Base-by-base conservation (phyloP, 2,797 vertebrate species). In the Hippopotamyrus pictus region DNA sequence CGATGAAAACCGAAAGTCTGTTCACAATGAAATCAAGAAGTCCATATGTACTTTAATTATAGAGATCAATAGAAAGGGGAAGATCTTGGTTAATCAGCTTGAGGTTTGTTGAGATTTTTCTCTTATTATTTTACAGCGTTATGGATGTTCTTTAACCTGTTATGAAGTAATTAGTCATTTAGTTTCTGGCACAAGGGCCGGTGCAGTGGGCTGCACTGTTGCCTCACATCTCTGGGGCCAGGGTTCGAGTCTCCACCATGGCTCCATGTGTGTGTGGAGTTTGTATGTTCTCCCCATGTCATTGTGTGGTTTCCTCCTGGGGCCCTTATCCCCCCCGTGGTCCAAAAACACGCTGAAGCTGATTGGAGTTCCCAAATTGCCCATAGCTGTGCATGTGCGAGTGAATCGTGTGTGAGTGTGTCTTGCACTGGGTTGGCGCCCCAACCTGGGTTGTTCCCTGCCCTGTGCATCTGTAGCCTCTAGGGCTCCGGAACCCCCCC, bases 61-160 rank as follows among this genome's bases (percentile, higher is more conserved):
- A 95, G 98, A 99, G 95, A 99, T 99, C 93, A 99, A 99, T 94
- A 97, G 97, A 93, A 99, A 99, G 91, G 99, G 99, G 53, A 99
- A 99, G 95, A 97, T 98, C 91, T 93, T 99, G 48, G 94, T 99
- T 5, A 98, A 98, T 94, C 98, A 99, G 50, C 96, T 99, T 14
- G 98, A 99, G 97, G 99, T 99, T 93, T 87, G 91, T 85, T 87
- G 41, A 29, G 12, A 17, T 88, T 86, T 88, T 8, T 65, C 9
- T 29, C 7, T 5, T n/a, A 44, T 69, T 5, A 50, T 14, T 62
- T 87, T 9, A 25, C 50, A 17, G 25, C 6, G 1, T 59, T 44
- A 44, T 44, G 37, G 44, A 79, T 73, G 33, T 8, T 79, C 37
- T 37, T 7, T 44, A 79, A 41, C 0, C 1, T 79, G 73, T n/a